Conservation (phyloP, 2,888 invertebrate species). For the Catocala fraxini region DNA sequence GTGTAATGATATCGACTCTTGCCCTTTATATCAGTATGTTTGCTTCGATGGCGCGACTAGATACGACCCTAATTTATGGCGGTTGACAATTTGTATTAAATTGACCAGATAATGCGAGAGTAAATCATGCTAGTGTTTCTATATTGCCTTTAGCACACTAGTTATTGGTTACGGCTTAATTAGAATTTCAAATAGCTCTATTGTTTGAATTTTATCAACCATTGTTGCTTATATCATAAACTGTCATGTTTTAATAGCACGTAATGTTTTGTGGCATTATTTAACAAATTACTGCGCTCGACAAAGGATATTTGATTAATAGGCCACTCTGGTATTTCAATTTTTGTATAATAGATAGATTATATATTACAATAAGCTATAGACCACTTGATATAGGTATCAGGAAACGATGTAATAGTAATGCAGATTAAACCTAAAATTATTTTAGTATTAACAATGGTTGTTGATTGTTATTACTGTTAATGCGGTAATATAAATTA, state of each 20-base stretch:
- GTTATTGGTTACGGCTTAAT: slow-evolving; percentile 40
- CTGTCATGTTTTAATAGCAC: slow-evolving; percentile 29
- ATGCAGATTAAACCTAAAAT: too few relatives aligned
- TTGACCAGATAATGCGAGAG: slow-evolving; percentile 64
- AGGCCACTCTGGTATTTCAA: neutral
- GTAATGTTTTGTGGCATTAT: slow-evolving; percentile 23
- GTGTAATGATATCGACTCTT: slow-evolving; percentile 80
- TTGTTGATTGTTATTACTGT: too few relatives aligned
- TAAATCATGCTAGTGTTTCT: slow-evolving; percentile 52
- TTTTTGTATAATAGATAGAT: too few relatives aligned
- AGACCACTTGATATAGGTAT: too few relatives aligned
- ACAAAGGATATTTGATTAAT: neutral
- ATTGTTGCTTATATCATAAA: slow-evolving; percentile 34
- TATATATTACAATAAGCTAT: too few relatives aligned
- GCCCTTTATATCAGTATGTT: slow-evolving; percentile 78
- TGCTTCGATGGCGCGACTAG: slow-evolving; percentile 72
- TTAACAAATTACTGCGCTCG: slow-evolving; percentile 2
- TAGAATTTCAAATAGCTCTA: slow-evolving; percentile 49
- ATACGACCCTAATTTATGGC: slow-evolving; percentile 70
- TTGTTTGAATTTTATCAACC: slow-evolving; percentile 43
- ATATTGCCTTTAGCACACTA: slow-evolving; percentile 31
- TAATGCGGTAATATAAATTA: too few relatives aligned
- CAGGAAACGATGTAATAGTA: too few relatives aligned
- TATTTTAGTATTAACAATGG: too few relatives aligned
- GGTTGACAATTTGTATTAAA: slow-evolving; percentile 71